phyloP scores from a whole-genome alignment of 1,140 invertebrate genomes.

The Steinernema khuongi region DNA sequence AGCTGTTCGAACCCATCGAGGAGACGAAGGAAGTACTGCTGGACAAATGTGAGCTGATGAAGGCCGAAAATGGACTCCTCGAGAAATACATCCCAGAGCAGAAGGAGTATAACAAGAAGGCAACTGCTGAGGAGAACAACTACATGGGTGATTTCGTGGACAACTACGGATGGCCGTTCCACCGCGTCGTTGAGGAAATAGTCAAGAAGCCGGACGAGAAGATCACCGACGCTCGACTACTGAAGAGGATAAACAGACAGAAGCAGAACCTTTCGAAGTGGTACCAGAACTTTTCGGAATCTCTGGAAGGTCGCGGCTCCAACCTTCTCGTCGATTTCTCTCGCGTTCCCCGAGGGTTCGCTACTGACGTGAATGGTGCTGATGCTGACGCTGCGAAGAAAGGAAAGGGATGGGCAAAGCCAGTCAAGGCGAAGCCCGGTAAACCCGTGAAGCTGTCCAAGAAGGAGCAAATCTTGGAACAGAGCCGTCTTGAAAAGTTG shows the following conservation, averaged over 20 bases:
- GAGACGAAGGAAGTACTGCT: slow-evolving; percentile 3
- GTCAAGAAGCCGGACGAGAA: slow-evolving; percentile 39
- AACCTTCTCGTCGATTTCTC: slow-evolving; percentile 57
- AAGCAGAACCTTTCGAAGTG: slow-evolving; percentile 17
- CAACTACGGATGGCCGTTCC: slow-evolving; percentile 25
- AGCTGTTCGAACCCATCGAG: slow-evolving; percentile 47
- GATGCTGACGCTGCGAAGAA: slow-evolving; percentile 32
- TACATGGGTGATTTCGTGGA: slow-evolving; percentile 26
- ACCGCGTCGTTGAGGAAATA: slow-evolving; percentile 27
- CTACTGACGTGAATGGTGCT: slow-evolving; percentile 35
- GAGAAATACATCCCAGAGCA: slow-evolving; percentile 37
- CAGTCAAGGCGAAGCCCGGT: slow-evolving; percentile 23
- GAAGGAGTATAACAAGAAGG: slow-evolving; percentile 16
- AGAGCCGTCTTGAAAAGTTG: slow-evolving; percentile 40
- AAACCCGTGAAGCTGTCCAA: slow-evolving; percentile 45
- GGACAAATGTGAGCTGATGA: slow-evolving; percentile 25
- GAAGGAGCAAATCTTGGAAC: slow-evolving; percentile 54
- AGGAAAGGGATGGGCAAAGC: slow-evolving; percentile 37
- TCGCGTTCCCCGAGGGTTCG: slow-evolving; percentile 45
- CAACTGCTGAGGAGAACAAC: slow-evolving; percentile 23
- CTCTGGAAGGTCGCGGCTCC: slow-evolving; percentile 53
- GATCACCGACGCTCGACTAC: slow-evolving; percentile 27
- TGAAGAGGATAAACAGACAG: slow-evolving; percentile 30
- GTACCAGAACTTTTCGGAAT: slow-evolving; percentile 56
- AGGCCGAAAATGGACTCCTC: slow-evolving; percentile 37